Conservation (phyloP, 2,888 invertebrate genomes). For the Trisateles emortualis region DNA sequence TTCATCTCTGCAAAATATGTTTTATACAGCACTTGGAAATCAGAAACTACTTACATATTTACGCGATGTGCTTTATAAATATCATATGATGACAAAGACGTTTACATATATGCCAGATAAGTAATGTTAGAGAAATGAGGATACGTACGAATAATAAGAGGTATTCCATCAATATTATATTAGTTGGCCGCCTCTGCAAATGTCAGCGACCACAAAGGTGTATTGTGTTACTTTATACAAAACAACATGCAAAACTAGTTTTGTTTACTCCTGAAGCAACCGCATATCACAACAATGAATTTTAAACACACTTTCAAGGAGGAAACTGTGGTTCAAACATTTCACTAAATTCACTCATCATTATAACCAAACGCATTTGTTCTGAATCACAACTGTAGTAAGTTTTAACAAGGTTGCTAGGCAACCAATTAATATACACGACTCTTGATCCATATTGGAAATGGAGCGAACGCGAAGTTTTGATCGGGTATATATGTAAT, state of each 20-base stretch:
- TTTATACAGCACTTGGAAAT: too few species aligned
- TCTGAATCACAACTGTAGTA: slow-evolving; percentile 40
- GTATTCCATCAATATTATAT: too few species aligned
- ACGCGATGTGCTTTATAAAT: too few species aligned
- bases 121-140: too few species aligned
- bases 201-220: background rate
- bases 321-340: slow-evolving; percentile 65
- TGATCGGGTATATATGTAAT: too few species aligned
- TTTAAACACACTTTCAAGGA: slow-evolving; percentile 54
- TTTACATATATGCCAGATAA: too few species aligned
- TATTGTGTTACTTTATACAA: slow-evolving; percentile 29
- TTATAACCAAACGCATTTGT: slow-evolving; percentile 51
- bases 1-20: too few species aligned
- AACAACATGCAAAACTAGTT: slow-evolving; percentile 20
- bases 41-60: too few species aligned
- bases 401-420: slow-evolving; percentile 68
- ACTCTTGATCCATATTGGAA: slow-evolving; percentile 25
- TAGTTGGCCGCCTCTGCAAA: slow-evolving; percentile 13
- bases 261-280: slow-evolving; percentile 17
- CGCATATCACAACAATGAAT: slow-evolving; percentile 28
- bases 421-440: slow-evolving; percentile 52
- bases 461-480: background rate
- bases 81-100: too few species aligned
- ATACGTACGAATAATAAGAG: too few species aligned
- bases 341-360: slow-evolving; percentile 57